Evolutionary conservation across 1,140 invertebrate species (phyloP).

Genomic region (Trinorchestia longiramus): DNA sequence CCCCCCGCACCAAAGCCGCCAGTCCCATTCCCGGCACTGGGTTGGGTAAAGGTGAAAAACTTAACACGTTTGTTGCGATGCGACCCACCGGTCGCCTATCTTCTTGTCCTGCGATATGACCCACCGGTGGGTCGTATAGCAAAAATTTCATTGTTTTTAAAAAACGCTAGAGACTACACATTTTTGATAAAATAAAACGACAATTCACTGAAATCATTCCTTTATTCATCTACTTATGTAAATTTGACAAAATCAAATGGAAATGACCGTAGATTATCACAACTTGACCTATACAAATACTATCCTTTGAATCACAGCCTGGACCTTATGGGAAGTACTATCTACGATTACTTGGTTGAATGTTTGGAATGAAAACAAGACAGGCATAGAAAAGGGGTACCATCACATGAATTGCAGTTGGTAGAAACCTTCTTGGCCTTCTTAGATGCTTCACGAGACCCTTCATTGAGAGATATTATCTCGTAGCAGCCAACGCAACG

Average conservation of each 20-base stretch:
- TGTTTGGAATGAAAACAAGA: conserved; percentile 40
- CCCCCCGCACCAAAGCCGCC: too few relatives aligned
- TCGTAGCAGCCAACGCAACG: conserved; percentile 39
- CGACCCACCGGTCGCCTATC: conserved; percentile 44
- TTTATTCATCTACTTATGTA: neutral
- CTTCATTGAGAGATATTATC: conserved; percentile 28
- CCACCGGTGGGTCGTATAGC: conserved; percentile 45
- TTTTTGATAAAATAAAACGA: neutral
- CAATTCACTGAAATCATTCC: conserved; percentile 2
- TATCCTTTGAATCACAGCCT: neutral
- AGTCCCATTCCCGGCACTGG: too few relatives aligned
- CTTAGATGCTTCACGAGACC: conserved; percentile 38
- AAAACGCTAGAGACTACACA: neutral
- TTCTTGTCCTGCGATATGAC: conserved; percentile 42
- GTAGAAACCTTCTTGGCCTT: conserved; percentile 53
- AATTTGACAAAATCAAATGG: conserved; percentile 18
- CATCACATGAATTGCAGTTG: conserved; percentile 40
- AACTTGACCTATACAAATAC: neutral
- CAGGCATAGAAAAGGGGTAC: conserved; percentile 1
- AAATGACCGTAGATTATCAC: neutral
- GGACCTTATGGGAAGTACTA: neutral
- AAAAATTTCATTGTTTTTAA: conserved; percentile 33
- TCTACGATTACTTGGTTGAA: neutral
- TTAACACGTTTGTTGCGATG: conserved; percentile 32
- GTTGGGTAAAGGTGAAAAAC: too few relatives aligned